phyloP scores from a whole-genome alignment of 1,140 invertebrate species.

The Lucilia cuprina region DNA sequence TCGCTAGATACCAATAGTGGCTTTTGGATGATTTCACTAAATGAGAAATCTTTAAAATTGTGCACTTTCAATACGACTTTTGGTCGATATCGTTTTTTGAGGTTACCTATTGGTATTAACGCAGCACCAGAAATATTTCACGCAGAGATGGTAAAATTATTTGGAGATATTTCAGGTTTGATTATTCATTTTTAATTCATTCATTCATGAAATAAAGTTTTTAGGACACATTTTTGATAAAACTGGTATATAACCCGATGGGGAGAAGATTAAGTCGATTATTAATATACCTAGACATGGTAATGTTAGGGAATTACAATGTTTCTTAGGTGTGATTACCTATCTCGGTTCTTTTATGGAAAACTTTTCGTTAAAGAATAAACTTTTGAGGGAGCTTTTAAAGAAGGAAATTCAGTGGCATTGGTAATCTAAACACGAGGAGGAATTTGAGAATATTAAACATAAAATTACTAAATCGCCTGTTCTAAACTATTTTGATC shows the following conservation, averaged over 20 bases:
- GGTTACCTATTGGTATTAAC: constrained; percentile 62
- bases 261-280: constrained; percentile 48
- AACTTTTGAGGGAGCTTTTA: constrained; percentile 31
- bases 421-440: neutral
- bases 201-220: constrained; percentile 48
- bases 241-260: constrained; percentile 43
- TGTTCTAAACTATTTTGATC: constrained; percentile 33
- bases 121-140: constrained; percentile 60
- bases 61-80: constrained; percentile 64
- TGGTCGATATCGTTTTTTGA: constrained; percentile 53
- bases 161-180: constrained; percentile 55
- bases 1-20: constrained; percentile 61
- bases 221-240: constrained; percentile 35
- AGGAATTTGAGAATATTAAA: constrained; percentile 47
- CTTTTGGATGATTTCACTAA: constrained; percentile 63
- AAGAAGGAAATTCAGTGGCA: constrained; percentile 28
- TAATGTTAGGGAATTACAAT: constrained; percentile 50
- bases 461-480: constrained; percentile 22
- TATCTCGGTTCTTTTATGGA: constrained; percentile 48
- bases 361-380: constrained; percentile 47
- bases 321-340: constrained; percentile 50
- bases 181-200: constrained; percentile 53
- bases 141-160: constrained; percentile 47
- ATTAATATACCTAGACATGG: constrained; percentile 44
- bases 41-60: constrained; percentile 53